phyloP scores from a whole-genome alignment of 1,140 invertebrate genomes.

The Polyergus mexicanus region DNA sequence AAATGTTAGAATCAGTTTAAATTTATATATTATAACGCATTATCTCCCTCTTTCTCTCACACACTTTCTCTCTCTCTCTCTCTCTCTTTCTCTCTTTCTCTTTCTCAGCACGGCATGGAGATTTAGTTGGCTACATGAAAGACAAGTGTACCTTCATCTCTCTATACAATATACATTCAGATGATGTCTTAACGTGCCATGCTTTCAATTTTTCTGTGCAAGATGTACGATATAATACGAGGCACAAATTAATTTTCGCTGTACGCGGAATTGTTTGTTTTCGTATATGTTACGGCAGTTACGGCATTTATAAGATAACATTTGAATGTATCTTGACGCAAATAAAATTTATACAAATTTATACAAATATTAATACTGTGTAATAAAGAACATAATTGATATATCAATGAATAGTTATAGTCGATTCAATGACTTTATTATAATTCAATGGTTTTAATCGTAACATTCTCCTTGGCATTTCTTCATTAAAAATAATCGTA shows the following conservation, averaged over 20 bases:
- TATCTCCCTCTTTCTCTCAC: slow-evolving; percentile 11
- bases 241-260: background rate
- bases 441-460: background rate
- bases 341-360: slow-evolving; percentile 36
- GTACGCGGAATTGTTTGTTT: background rate
- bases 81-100: background rate
- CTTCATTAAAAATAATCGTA: slow-evolving; percentile 2
- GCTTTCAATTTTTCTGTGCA: background rate
- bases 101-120: background rate
- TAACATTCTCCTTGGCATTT: background rate
- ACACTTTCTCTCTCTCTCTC: background rate
- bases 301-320: background rate
- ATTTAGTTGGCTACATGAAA: slow-evolving; percentile 59
- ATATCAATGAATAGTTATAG: background rate
- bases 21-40: slow-evolving; percentile 62
- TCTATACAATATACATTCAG: slow-evolving; percentile 28
- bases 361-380: slow-evolving; percentile 16
- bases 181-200: background rate
- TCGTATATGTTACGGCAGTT: no score
- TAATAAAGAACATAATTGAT: slow-evolving; percentile 24
- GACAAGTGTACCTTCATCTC: slow-evolving; percentile 41
- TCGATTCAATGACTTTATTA: background rate
- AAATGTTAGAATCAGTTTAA: slow-evolving; percentile 63
- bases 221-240: background rate
- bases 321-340: slow-evolving; percentile 30